Percentiles rank a stretch among this genome's conserved stretches.
Conservation (phyloP, 2,888 invertebrate genomes). For the Aphidius colemani region DNA sequence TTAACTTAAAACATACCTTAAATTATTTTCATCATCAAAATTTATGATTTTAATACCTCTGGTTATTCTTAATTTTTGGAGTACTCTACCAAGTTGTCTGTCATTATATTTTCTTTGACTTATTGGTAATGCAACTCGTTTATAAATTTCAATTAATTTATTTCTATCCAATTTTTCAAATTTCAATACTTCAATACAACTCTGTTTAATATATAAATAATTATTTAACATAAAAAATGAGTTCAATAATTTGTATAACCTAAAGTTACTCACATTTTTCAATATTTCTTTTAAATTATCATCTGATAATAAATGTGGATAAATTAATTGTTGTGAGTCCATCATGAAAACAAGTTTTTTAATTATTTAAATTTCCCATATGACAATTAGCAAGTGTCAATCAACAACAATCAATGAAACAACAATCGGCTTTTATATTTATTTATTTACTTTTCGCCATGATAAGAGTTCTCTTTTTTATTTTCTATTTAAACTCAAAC, state of each 20-base stretch:
- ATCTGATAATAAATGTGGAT: too few relatives aligned
- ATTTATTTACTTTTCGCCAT: too few relatives aligned
- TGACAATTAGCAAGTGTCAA: too few relatives aligned
- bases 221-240: conserved; percentile 1
- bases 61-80: conserved; percentile 36
- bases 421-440: too few relatives aligned
- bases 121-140: conserved; percentile 48
- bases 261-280: not conserved
- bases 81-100: conserved; percentile 38
- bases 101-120: conserved; percentile 44
- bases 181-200: conserved; percentile 45
- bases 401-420: too few relatives aligned
- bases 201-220: conserved; percentile 37
- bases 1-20: conserved; percentile 5
- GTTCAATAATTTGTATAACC: conserved; percentile 18
- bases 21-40: conserved; percentile 26
- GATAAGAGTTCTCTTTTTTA: too few relatives aligned
- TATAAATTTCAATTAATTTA: conserved; percentile 49
- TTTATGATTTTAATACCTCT: conserved; percentile 34
- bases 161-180: conserved; percentile 39
- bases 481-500: too few relatives aligned
- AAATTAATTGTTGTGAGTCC: too few relatives aligned
- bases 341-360: too few relatives aligned
- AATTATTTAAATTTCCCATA: too few relatives aligned
- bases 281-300: too few relatives aligned